phyloP scores from a whole-genome alignment of 2,797 vertebrate species.

The Miichthys miiuy region DNA sequence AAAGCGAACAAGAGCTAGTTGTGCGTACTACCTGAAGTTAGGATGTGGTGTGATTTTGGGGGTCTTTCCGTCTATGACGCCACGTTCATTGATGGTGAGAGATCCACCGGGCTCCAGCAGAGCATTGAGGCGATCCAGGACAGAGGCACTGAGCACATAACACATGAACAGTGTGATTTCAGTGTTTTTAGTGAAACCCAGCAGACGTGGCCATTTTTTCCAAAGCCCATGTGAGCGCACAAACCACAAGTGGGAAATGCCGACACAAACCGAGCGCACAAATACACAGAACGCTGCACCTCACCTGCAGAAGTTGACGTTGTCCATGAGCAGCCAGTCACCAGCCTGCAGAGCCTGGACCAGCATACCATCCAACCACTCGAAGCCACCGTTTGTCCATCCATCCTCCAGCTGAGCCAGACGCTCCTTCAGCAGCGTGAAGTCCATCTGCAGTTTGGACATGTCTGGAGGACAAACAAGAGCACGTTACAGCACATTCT shows the following conservation, averaged over 20 bases:
- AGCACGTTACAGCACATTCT: neutral
- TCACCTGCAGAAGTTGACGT: conserved; percentile 99
- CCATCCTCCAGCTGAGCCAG: conserved; percentile 88
- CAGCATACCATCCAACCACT: conserved; percentile 97
- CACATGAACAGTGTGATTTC: neutral
- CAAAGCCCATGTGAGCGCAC: neutral
- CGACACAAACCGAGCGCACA: neutral
- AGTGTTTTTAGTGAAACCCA: too few relatives aligned
- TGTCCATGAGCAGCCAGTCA: conserved; percentile 99
- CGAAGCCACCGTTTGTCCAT: conserved; percentile 91
- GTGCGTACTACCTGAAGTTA: conserved; percentile 91
- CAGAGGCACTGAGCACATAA: conserved; percentile 89
- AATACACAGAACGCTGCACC: conserved; percentile 2
- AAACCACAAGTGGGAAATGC: neutral
- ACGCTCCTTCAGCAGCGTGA: conserved; percentile 90
- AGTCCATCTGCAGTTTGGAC: conserved; percentile 92
- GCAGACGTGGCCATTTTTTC: neutral
- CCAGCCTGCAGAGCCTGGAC: conserved; percentile 93
- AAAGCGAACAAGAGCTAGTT: accelerated
- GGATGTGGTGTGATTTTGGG: conserved; percentile 92
- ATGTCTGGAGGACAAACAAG: conserved; percentile 85
- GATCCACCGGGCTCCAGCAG: conserved; percentile 94
- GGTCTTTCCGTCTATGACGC: conserved; percentile 92
- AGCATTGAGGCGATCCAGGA: conserved; percentile 96
- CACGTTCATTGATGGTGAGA: conserved; percentile 94